Conservation (phyloP, 2,888 invertebrate species). For the Acronicta psi region DNA sequence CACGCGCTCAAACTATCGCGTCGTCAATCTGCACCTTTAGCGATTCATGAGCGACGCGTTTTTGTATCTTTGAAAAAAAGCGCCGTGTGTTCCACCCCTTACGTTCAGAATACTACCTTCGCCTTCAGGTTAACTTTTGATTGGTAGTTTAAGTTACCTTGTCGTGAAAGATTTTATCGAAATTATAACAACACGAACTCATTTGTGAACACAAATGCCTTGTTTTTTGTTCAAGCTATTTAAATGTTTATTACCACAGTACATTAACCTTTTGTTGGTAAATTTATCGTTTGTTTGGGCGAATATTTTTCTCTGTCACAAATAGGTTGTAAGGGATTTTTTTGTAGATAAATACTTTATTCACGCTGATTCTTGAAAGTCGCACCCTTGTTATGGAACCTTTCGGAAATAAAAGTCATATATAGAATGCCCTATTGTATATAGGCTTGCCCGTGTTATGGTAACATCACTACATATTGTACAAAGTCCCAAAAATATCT, state of each 20-base stretch:
- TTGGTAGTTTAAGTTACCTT: constrained; percentile 50
- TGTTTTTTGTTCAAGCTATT: constrained; percentile 41
- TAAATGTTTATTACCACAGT: constrained; percentile 40
- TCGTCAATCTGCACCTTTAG: too few species aligned
- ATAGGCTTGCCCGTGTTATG: too few species aligned
- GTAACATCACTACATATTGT: too few species aligned
- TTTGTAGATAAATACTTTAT: neutral
- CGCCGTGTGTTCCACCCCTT: neutral
- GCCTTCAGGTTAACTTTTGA: constrained; percentile 44
- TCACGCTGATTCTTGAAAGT: neutral
- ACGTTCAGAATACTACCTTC: constrained; percentile 16
- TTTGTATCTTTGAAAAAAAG: neutral
- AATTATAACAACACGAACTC: constrained; percentile 59
- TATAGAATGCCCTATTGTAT: too few species aligned
- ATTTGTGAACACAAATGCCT: constrained; percentile 55
- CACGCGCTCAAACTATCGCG: too few species aligned
- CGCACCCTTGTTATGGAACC: too few species aligned
- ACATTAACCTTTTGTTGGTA: constrained; percentile 26
- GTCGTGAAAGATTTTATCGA: constrained; percentile 56
- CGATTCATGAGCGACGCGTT: neutral
- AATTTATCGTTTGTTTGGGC: constrained; percentile 25
- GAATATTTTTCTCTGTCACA: constrained; percentile 3
- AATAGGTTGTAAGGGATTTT: neutral
- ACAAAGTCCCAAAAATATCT: too few species aligned
- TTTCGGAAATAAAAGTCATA: too few species aligned